Conservation (phyloP, 2,888 invertebrate genomes). For the Pristionchus fissidentatus region DNA sequence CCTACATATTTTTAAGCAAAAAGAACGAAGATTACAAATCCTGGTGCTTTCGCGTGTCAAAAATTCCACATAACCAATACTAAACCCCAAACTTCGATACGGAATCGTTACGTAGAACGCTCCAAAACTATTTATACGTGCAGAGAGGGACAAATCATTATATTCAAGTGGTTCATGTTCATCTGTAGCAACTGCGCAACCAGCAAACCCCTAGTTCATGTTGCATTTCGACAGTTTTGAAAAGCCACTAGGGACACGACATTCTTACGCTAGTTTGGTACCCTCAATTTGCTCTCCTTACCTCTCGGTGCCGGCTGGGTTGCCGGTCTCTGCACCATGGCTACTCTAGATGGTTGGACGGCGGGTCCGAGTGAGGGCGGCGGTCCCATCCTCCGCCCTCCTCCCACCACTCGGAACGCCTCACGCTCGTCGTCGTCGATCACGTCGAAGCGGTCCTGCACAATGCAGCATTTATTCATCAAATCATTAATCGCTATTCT, state of each 20-base stretch:
- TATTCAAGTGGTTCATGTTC: no score
- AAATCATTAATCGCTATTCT: background rate
- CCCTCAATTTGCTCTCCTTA: background rate
- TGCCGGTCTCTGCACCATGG: background rate
- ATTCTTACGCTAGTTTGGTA: background rate
- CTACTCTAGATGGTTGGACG: conserved; percentile 15
- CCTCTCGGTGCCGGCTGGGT: background rate
- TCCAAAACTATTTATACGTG: no score
- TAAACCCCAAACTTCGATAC: no score
- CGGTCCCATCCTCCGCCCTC: conserved; percentile 39
- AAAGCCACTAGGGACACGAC: background rate
- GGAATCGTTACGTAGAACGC: no score
- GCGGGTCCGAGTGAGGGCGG: conserved; percentile 15
- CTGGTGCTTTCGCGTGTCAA: no score
- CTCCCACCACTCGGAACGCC: background rate
- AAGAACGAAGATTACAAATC: background rate
- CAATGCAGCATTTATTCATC: background rate
- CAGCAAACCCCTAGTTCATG: no score
- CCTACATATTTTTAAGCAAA: background rate
- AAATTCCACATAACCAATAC: no score
- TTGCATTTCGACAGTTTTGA: background rate
- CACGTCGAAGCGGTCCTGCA: conserved; percentile 50
- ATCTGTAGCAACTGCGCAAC: no score
- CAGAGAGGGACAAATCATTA: no score
- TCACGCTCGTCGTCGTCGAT: conserved; percentile 53